Percentiles rank a stretch among this genome's conserved stretches.
Conservation (phyloP, 2,113 vertebrate genomes). For the Thalassoma bifasciatum region DNA sequence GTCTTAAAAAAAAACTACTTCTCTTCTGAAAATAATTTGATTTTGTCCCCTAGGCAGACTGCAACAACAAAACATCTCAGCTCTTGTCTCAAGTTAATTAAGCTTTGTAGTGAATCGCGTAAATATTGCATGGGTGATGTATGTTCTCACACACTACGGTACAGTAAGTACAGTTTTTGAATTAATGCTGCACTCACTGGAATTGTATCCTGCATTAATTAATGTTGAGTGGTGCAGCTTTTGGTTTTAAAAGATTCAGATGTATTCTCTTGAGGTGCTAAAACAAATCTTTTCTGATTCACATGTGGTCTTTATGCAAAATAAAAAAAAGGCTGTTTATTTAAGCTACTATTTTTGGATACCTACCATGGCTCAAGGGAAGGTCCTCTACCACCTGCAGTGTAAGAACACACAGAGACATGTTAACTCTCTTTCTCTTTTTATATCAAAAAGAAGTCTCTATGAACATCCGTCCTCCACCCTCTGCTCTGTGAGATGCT, state of each 20-base stretch:
- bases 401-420: constrained; percentile 5
- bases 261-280: constrained; percentile 12
- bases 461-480: constrained; percentile 10
- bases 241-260: constrained; percentile 7
- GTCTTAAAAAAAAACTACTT: not conserved
- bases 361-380: constrained; percentile 32
- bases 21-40: constrained; percentile 6
- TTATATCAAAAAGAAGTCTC: constrained; percentile 5
- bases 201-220: constrained; percentile 10
- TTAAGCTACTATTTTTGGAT: constrained; percentile 30
- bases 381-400: constrained; percentile 30
- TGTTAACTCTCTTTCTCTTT: not conserved
- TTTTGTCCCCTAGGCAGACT: not conserved
- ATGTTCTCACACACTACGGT: constrained; percentile 2
- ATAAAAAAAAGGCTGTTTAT: constrained; percentile 19
- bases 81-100: constrained; percentile 20
- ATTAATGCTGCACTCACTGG: constrained; percentile 5
- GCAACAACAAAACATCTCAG: not conserved
- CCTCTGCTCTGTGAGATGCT: constrained; percentile 27
- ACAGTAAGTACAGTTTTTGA: not conserved
- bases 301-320: constrained; percentile 20
- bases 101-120: constrained; percentile 24
- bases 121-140: constrained; percentile 33
- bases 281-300: not conserved
- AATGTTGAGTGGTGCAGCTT: not conserved